phyloP scores from a whole-genome alignment of 2,888 invertebrate species.

The Lutraria lutraria region DNA sequence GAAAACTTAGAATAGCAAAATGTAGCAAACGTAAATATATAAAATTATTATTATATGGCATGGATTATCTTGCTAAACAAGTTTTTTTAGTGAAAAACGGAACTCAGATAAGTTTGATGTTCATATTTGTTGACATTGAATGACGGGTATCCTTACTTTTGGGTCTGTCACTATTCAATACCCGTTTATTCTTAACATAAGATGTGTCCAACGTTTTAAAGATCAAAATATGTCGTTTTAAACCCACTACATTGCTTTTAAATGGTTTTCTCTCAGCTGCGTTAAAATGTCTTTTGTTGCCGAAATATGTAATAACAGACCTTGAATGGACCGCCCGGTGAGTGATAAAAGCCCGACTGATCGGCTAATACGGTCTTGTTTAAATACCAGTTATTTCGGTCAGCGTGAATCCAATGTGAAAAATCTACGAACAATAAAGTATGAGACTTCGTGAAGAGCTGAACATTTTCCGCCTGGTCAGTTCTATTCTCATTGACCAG shows the following conservation, averaged over 20 bases:
- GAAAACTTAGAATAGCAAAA: no score
- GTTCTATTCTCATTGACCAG: constrained; percentile 23
- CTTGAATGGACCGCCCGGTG: constrained; percentile 41
- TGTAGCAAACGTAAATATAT: no score
- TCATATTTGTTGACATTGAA: constrained; percentile 4
- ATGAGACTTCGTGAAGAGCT: constrained; percentile 24
- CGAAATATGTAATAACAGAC: constrained; percentile 55
- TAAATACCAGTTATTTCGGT: constrained; percentile 46
- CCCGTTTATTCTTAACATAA: constrained; percentile 18
- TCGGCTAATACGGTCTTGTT: constrained; percentile 50
- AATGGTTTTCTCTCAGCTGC: constrained; percentile 34
- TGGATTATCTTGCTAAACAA: no score
- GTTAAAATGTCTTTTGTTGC: constrained; percentile 50
- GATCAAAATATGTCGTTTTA: constrained; percentile 33
- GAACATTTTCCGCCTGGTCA: constrained; percentile 33
- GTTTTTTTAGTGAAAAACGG: no score
- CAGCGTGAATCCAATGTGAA: constrained; percentile 42
- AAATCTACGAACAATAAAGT: constrained; percentile 28
- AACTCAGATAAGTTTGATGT: not conserved
- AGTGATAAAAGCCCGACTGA: constrained; percentile 29
- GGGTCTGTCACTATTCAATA: not conserved
- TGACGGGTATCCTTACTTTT: not conserved
- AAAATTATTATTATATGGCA: no score
- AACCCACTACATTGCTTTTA: constrained; percentile 30
- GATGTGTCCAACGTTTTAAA: not conserved